Evolutionary conservation across 2,113 vertebrate genomes (phyloP), one percentile per base, ranked within the genome.

Genomic region (Sylvia atricapilla): DNA sequence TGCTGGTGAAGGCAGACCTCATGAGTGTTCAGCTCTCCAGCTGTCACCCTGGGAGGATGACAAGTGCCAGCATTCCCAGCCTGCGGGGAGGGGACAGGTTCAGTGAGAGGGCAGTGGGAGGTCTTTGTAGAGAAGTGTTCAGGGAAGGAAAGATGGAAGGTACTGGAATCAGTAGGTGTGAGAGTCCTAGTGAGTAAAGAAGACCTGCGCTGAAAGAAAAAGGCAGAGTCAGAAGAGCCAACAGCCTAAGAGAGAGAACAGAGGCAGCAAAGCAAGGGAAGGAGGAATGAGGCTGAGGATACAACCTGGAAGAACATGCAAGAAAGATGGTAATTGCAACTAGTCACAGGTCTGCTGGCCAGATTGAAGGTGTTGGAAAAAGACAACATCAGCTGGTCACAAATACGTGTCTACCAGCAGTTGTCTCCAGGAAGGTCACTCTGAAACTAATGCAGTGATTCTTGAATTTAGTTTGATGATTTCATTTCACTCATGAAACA

Each of bases 1-100:
- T 81, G 85, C 59, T 88, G 74, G 30, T 50, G 35, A 81, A 78
- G 82, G 63, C 77, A 87, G 74, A 87, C 31, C 35, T 81, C 44
- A 2, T 1, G 7, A 39, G 43, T 20, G 39, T 70, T 94, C 79
- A 44, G 20, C 41, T 69, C 68, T 64, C 81, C 74, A 79, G 86
- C 69, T 91, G 74, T 90, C 60, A 15, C 13, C 1, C 8, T 66
- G 74, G 28, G 68, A 82, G 50, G 37, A 13, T 69, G 84, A 73
- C 84, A 87, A 89, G 68, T 60, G 60, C 31, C 14, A 6, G 44
- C 1, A 0, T 70, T 81, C 22, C 43, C 43, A 62, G 41, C 73
- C 52, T 11, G 2, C 2, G 0, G 37, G 52, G 86, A 55, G 47
- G 30, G 33, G 35, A 43, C 77, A 56, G 18, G 69, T 68, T 93